These are phyloP conservation scores for Synanthedon formicaeformis DNA, from an alignment of 2,888 invertebrate genomes.

Conservation along the genomic window DNA sequence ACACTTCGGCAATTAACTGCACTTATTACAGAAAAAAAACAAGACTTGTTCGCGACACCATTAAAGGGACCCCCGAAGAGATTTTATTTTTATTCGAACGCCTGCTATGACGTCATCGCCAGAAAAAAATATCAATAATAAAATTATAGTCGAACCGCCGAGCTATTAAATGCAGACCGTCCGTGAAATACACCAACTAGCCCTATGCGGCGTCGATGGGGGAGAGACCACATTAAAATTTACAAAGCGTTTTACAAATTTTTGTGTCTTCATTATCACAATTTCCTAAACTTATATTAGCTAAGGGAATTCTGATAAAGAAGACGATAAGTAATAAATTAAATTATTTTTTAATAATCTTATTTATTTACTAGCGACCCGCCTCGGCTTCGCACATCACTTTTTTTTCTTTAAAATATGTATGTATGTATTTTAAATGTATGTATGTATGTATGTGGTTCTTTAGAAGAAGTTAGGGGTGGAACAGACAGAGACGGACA, in stretches of 20 bases:
- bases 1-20: conserved; percentile 22
- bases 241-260: not conserved
- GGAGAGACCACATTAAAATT: not conserved
- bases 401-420: too few species aligned
- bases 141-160: conserved; percentile 62
- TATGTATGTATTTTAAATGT: too few species aligned
- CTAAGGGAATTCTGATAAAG: too few species aligned
- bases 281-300: too few species aligned
- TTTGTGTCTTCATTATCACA: not conserved
- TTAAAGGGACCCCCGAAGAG: conserved; percentile 25
- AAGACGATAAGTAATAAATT: too few species aligned
- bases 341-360: too few species aligned
- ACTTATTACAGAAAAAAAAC: conserved; percentile 20
- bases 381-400: too few species aligned
- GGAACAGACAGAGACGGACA: too few species aligned
- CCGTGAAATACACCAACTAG: conserved; percentile 55
- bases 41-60: conserved; percentile 3
- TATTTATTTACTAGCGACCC: too few species aligned
- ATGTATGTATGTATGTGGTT: too few species aligned
- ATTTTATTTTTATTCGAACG: conserved; percentile 50
- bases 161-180: conserved; percentile 66
- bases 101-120: conserved; percentile 42
- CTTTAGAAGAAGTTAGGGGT: too few species aligned
- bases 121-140: conserved; percentile 57
- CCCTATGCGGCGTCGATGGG: conserved; percentile 21